These are phyloP conservation scores for Ceratitis capitata DNA, from an alignment of 1,140 invertebrate genomes.

Conservation along the genomic window DNA sequence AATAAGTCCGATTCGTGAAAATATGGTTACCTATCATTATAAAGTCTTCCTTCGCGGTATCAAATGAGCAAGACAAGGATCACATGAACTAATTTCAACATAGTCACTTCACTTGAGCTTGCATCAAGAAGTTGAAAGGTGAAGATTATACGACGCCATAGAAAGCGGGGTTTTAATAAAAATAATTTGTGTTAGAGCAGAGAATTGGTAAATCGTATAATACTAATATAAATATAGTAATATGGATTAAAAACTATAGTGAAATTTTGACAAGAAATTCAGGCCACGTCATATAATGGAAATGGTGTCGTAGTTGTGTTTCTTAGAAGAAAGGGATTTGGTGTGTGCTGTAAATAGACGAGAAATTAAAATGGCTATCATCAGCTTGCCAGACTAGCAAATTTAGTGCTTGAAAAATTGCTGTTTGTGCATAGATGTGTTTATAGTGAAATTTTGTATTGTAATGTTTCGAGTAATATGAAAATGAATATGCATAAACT, in stretches of 20 bases:
- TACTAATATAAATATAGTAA: not conserved
- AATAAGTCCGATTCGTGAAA: too few species aligned
- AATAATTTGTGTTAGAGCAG: not conserved
- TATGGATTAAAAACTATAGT: not conserved
- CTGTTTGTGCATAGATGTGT: not conserved
- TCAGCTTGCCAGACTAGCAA: not conserved
- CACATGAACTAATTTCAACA: not conserved
- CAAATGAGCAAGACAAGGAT: conserved; percentile 15
- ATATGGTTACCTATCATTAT: too few species aligned
- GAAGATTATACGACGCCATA: conserved; percentile 11
- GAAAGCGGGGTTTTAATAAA: conserved; percentile 18
- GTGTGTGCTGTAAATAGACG: conserved; percentile 12
- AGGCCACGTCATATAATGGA: not conserved
- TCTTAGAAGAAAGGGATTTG: not conserved
- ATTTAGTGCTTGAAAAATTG: not conserved
- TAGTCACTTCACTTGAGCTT: conserved; percentile 9
- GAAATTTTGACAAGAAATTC: not conserved
- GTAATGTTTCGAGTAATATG: too few species aligned
- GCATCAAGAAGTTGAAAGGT: not conserved
- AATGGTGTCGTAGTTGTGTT: not conserved
- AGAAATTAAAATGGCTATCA: conserved; percentile 5
- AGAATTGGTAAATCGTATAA: conserved; percentile 19
- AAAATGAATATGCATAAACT: too few species aligned
- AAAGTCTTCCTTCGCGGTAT: too few species aligned
- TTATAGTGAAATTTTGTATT: too few species aligned